Conservation (phyloP, 2,888 invertebrate species). For the Alloscopus bannaensis region DNA sequence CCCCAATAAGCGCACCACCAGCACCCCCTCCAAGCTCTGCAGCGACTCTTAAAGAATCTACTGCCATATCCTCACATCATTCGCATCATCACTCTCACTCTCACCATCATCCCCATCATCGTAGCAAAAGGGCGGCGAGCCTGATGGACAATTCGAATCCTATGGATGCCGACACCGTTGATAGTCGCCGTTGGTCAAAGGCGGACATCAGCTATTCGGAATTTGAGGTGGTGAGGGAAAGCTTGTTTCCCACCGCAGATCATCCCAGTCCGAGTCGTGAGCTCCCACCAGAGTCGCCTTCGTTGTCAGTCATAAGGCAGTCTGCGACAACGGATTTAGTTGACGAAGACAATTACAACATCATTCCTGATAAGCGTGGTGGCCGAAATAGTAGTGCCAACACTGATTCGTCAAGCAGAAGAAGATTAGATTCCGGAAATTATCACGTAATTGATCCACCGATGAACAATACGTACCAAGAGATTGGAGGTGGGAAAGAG, state of each 20-base stretch:
- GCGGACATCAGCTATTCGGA: conserved; percentile 73
- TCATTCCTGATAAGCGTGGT: conserved; percentile 66
- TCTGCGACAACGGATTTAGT: conserved; percentile 41
- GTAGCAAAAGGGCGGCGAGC: conserved; percentile 66
- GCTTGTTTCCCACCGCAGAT: conserved; percentile 44
- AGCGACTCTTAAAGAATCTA: background rate
- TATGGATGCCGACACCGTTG: conserved; percentile 55
- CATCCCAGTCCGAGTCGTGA: background rate
- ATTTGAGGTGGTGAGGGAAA: conserved; percentile 72
- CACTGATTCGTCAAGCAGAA: conserved; percentile 18
- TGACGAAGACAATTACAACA: conserved; percentile 72
- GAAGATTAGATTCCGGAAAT: conserved; percentile 65
- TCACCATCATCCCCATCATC: conserved; percentile 48
- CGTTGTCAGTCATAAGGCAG: background rate
- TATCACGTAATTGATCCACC: conserved; percentile 67
- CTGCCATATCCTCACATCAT: conserved; percentile 1
- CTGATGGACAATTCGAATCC: conserved; percentile 65
- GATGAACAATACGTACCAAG: conserved; percentile 65
- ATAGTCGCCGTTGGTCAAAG: conserved; percentile 71
- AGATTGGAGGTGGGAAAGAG: conserved; percentile 61
- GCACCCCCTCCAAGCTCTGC: conserved; percentile 22
- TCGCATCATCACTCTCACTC: conserved; percentile 20
- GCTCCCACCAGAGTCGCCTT: background rate
- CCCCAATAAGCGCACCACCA: background rate
- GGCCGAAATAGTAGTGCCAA: conserved; percentile 24